A percentile compares a stretch with the other conserved stretches of the same genome.
These are phyloP conservation scores for Ashinkailepas kermadecensis DNA, from an alignment of 2,888 invertebrate species.

Conservation along the genomic window DNA sequence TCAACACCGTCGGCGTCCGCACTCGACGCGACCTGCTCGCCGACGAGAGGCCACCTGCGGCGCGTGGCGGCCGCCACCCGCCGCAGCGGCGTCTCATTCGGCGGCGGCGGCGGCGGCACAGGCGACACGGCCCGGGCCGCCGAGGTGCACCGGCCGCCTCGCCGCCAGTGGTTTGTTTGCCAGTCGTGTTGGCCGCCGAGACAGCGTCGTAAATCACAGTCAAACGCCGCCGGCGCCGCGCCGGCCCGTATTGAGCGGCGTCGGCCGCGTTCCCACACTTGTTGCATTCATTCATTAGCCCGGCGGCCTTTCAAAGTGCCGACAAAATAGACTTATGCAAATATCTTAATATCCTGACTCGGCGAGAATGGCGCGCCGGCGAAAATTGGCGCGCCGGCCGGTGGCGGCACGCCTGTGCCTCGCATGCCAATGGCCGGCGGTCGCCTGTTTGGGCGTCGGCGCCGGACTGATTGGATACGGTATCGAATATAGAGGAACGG, in stretches of 20 bases:
- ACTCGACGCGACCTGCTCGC: no score
- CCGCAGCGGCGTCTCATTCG: neutral
- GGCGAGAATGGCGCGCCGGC: neutral
- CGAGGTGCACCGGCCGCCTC: neutral
- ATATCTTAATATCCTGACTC: constrained; percentile 19
- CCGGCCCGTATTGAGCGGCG: constrained; percentile 3
- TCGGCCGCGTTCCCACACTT: neutral
- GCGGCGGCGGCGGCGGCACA: neutral
- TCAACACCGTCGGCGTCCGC: no score
- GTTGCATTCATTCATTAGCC: constrained; percentile 23
- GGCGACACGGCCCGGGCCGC: neutral
- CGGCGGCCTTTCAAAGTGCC: constrained; percentile 18
- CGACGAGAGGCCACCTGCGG: no score
- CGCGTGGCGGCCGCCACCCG: no score
- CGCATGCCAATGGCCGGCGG: neutral
- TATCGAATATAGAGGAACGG: neutral
- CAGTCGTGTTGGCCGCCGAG: neutral
- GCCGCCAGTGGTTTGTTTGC: no score
- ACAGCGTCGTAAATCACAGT: neutral
- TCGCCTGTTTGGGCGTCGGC: neutral
- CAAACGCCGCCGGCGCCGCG: neutral
- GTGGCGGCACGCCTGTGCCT: neutral
- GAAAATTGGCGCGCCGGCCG: neutral
- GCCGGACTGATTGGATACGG: constrained; percentile 8
- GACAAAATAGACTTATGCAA: constrained; percentile 20